These are phyloP conservation scores for Resseliella maxima DNA, from an alignment of 2,888 invertebrate species.

Conservation along the genomic window DNA sequence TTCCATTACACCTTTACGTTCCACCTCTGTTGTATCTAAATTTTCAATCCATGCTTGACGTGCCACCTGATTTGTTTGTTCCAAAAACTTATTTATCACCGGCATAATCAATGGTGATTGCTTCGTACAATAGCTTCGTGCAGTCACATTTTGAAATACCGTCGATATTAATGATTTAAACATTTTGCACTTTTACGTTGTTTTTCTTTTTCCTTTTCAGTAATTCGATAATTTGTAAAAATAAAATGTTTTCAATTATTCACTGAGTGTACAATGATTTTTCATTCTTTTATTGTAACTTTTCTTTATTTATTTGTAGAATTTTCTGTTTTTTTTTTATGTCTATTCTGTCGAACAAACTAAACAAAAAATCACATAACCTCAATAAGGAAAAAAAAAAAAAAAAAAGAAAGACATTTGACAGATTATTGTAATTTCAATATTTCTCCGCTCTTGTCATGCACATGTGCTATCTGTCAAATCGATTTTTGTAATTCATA, in stretches of 20 bases:
- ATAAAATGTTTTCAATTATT: background rate
- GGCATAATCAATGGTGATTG: background rate
- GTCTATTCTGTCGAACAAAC: background rate
- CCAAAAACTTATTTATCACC: slow-evolving; percentile 63
- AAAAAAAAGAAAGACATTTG: too few species aligned
- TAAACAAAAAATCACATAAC: slow-evolving; percentile 2
- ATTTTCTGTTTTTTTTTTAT: background rate
- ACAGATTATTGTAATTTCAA: background rate
- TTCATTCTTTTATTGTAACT: background rate
- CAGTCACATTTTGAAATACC: background rate
- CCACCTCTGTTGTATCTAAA: slow-evolving; percentile 78
- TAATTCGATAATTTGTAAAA: background rate
- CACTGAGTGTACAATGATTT: background rate
- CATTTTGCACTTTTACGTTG: background rate
- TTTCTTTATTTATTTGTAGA: background rate
- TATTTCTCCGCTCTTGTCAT: background rate
- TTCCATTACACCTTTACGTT: slow-evolving; percentile 85
- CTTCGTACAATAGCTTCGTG: background rate
- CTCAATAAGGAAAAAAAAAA: background rate
- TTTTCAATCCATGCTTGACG: slow-evolving; percentile 91
- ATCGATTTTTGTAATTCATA: too few species aligned
- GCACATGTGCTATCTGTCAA: slow-evolving; percentile 22
- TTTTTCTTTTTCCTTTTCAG: background rate
- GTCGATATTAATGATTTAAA: slow-evolving; percentile 13
- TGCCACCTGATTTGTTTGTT: slow-evolving; percentile 70